These are phyloP conservation scores for Mythimna ferrago DNA, from an alignment of 2,888 invertebrate genomes.

Conservation along the genomic window DNA sequence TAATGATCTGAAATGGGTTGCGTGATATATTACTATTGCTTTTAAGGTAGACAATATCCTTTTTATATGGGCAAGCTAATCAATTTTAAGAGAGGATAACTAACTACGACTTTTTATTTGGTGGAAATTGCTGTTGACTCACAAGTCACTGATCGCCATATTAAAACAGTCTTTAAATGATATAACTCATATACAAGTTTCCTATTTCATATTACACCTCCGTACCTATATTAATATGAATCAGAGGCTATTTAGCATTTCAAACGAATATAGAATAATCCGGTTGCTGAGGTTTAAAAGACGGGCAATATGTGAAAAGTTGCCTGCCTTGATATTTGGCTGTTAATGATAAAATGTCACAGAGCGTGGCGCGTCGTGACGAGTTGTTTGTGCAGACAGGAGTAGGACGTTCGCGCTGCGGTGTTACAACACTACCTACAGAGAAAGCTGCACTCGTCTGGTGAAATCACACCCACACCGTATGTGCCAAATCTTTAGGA, in stretches of 20 bases:
- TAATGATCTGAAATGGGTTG: conserved; percentile 42
- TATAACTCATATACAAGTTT: conserved; percentile 81
- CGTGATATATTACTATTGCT: conserved; percentile 48
- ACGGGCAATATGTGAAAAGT: conserved; percentile 71
- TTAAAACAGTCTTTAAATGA: conserved; percentile 61
- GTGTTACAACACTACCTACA: conserved; percentile 82
- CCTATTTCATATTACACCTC: conserved; percentile 82
- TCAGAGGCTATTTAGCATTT: conserved; percentile 78
- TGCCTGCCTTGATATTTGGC: conserved; percentile 86
- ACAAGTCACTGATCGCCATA: conserved; percentile 61
- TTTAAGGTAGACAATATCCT: conserved; percentile 52
- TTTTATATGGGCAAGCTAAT: conserved; percentile 52
- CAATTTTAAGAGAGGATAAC: conserved; percentile 44
- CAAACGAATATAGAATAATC: conserved; percentile 72
- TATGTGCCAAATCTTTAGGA: conserved; percentile 86
- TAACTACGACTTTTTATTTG: conserved; percentile 38
- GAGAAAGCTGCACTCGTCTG: conserved; percentile 87
- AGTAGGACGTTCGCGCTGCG: conserved; percentile 60
- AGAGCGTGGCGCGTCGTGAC: conserved; percentile 55
- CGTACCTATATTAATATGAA: conserved; percentile 75
- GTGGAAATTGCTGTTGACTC: conserved; percentile 66
- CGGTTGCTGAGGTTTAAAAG: conserved; percentile 72
- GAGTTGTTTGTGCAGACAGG: conserved; percentile 57
- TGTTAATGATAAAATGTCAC: conserved; percentile 81
- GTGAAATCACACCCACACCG: conserved; percentile 89